Evolutionary conservation across 2,888 invertebrate species (phyloP), one percentile per base, ranked within the genome.

Genomic region (Caenorhabditis sulstoni): DNA sequence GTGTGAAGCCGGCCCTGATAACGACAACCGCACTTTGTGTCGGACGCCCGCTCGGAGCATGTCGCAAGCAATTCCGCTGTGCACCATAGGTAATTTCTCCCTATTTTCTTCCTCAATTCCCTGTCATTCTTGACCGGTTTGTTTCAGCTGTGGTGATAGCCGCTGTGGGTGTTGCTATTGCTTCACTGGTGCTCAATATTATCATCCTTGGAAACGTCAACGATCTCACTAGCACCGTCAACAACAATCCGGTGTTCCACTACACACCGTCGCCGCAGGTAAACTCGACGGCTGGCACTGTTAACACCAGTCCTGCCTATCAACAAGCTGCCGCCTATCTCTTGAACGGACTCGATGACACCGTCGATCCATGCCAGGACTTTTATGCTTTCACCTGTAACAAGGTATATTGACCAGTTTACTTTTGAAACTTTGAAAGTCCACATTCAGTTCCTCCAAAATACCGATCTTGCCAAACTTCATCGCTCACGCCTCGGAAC

Each of bases 311-410:
- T 20, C 29, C 57, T 20, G 74, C 58, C 12, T 79, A 70, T 39
- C 58, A 65, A 57, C 53, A 45, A 44, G 79, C 74, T 1, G 79
- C 79, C 8, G 35, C 44, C 16, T 76, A 79, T n/a, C 73, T 88
- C 18, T 70, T 88, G 49, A 76, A 76, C 18, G 88, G 87, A n/a
- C 50, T 88, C 7, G 87, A 88, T 65, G 75, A 82, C 23, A 83
- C 78, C 8, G 71, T 84, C 39, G 85, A 88, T 76, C 87, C 87
- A 39, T 87, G 87, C 61, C 70, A 81, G 16, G 87, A 87, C 55
- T 86, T 86, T 61, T 86, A 86, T 39, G 75, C 78, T 0, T 86
- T 84, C 68, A 85, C 86, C 11, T 86, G 86, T 61, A 79, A 81
- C 41, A 79, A 78, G 50, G 80, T 79, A 23, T 11, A 12, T 71